Base-by-base conservation (phyloP, 2,888 invertebrate genomes). In the Eutolmus rufibarbis region DNA sequence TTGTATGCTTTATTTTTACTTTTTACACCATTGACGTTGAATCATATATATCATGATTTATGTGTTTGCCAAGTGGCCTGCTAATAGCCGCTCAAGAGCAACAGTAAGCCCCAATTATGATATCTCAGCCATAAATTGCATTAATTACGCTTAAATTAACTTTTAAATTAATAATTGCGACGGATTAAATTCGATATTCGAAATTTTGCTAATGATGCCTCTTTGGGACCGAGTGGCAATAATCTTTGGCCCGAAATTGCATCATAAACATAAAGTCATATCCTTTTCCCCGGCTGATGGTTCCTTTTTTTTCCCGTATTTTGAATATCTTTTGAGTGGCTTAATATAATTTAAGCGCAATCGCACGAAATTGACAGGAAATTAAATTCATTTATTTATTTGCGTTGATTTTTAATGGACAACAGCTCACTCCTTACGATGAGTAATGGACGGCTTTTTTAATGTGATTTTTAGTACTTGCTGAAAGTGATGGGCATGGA, bases 111-210 rank as follows among this genome's bases (percentile, higher is more conserved):
- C 23, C 78, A 23, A 78, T 43, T 78, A 78, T 46, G 78, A 78
- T 78, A 78, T 78, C 78, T 37, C 23, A 43, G 43, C 43, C 12
- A 78, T 78, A 78, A 78, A 78, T 78, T 78, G 14, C n/a, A 23
- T 78, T 78, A 78, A 78, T 78, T 78, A 78, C 78, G 19, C 43
- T 40, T 78, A 43, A 23, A 78, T 78, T 37, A 78, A 78, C 78
- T 78, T 78, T 78, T 78, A 23, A 78, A 78, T 78, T 78, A 46
- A 78, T 78, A 43, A 78, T 23, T 37, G 28, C 16, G 14, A 37
- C 9, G 78, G 78, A 78, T 78, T 78, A 78, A 19, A 40, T 78
- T 78, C 66, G 66, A 66, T 23, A 66, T 66, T 66, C 66, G 66
- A 66, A 66, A 28, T 66, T 66, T 66, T 66, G 23, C 66, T 66